Base-by-base conservation (phyloP, 64 coral and sea anemone species). In the Montipora efflorescens region DNA sequence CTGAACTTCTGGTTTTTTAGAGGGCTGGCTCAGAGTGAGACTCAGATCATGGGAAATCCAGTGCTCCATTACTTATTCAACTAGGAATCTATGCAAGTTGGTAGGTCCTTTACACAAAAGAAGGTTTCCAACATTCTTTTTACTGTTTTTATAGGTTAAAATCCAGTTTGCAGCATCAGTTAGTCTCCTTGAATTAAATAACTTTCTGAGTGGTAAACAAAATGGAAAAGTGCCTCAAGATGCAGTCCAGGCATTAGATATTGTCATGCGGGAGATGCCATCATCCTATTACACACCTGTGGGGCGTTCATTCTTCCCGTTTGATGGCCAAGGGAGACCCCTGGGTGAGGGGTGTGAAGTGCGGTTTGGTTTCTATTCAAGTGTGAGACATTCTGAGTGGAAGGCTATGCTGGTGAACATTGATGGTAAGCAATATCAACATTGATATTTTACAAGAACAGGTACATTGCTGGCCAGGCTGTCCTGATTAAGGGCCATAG, bases 361-460 rank as follows among this genome's bases (percentile, higher is more conserved):
- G 7, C 77, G 81, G 78, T 94, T 87, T 94, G 98, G 98, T 20
- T 99, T 95, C 70, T 96, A 92, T 73, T 92, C 94, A 20, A 96
- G 89, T 87, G 77, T 99, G 3, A 69, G 95, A 14, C 98, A 79
- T 23, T 99, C 98, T 15, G 73, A 99, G 64, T 99, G 98, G 98
- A 96, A 99, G 77, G 89, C 90, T 0, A 87, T 95, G 89, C 90
- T 99, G 15, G 79, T 99, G 0, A 99, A 99, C 79, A 92, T 99
- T 90, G 98, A 99, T 90, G 98, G 98, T 99, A 18, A 95, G 93
- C 36, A 36, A 36, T 36, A 36, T 36, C 36, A 36, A 36, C 36
- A 36, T 0, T 36, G 36, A 36, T 36, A 2, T 36, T 36, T 36
- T 36, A 52, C 9, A 12, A 11, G 12, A 57, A 57, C 11, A 11